These are phyloP conservation scores for Spea hammondii DNA, from an alignment of 2,797 vertebrate genomes.

Conservation along the genomic window DNA sequence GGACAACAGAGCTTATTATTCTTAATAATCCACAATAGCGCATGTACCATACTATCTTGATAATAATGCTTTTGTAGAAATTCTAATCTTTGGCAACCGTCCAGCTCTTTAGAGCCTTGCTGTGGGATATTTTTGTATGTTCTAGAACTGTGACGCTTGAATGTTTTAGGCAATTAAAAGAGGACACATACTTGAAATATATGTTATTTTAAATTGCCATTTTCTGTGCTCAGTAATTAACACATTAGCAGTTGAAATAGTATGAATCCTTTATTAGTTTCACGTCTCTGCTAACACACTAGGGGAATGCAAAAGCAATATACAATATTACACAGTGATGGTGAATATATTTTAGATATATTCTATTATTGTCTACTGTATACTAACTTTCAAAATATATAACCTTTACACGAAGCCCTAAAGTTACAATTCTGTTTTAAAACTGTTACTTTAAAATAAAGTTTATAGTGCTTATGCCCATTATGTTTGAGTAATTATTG, in stretches of 20 bases:
- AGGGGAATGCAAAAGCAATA: too few relatives aligned
- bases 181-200: constrained; percentile 51
- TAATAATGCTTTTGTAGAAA: not conserved
- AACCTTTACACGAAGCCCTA: too few relatives aligned
- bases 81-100: constrained; percentile 52
- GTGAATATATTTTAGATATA: too few relatives aligned
- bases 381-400: not conserved
- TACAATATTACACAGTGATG: too few relatives aligned
- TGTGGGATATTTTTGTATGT: constrained; percentile 36
- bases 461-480: too few relatives aligned
- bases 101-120: constrained; percentile 54
- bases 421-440: too few relatives aligned
- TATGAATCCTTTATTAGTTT: not conserved
- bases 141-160: constrained; percentile 8
- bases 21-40: too few relatives aligned
- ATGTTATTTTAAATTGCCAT: constrained; percentile 57
- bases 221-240: constrained; percentile 55
- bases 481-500: too few relatives aligned
- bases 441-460: too few relatives aligned
- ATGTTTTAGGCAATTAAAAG: constrained; percentile 49
- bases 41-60: too few relatives aligned
- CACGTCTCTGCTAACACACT: not conserved
- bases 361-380: too few relatives aligned
- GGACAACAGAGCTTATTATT: too few relatives aligned
- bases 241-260: constrained; percentile 31